phyloP scores from a whole-genome alignment of 1,140 invertebrate species.

The Drosophila littoralis region DNA sequence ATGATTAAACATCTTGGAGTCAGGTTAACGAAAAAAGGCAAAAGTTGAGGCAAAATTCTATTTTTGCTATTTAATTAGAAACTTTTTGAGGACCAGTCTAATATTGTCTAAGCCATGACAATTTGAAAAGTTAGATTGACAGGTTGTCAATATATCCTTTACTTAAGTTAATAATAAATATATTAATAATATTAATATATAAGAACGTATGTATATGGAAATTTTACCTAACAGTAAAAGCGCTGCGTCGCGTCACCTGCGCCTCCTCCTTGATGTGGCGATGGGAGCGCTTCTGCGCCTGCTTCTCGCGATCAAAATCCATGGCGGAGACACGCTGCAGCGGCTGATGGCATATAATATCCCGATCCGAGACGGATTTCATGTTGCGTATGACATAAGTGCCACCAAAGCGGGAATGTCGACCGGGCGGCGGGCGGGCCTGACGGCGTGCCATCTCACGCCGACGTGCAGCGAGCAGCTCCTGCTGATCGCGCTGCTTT shows the following conservation, averaged over 20 bases:
- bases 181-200: background rate
- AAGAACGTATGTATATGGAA: background rate
- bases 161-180: background rate
- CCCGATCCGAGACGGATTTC: constrained; percentile 96
- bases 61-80: too few species aligned
- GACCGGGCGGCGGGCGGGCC: constrained; percentile 73
- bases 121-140: too few species aligned
- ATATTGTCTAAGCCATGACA: too few species aligned
- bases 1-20: too few species aligned
- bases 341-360: constrained; percentile 95
- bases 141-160: too few species aligned
- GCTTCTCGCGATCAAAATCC: constrained; percentile 91
- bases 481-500: constrained; percentile 92
- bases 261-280: constrained; percentile 86
- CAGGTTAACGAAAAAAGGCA: too few species aligned
- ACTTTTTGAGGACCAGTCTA: too few species aligned
- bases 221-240: constrained; percentile 89
- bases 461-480: constrained; percentile 88
- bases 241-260: constrained; percentile 88
- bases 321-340: constrained; percentile 90
- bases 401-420: constrained; percentile 96
- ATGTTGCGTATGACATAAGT: constrained; percentile 96
- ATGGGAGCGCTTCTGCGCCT: constrained; percentile 85
- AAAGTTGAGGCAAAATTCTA: too few species aligned
- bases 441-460: constrained; percentile 86